phyloP scores from a whole-genome alignment of 2,797 vertebrate genomes.

The Borostomias antarcticus region DNA sequence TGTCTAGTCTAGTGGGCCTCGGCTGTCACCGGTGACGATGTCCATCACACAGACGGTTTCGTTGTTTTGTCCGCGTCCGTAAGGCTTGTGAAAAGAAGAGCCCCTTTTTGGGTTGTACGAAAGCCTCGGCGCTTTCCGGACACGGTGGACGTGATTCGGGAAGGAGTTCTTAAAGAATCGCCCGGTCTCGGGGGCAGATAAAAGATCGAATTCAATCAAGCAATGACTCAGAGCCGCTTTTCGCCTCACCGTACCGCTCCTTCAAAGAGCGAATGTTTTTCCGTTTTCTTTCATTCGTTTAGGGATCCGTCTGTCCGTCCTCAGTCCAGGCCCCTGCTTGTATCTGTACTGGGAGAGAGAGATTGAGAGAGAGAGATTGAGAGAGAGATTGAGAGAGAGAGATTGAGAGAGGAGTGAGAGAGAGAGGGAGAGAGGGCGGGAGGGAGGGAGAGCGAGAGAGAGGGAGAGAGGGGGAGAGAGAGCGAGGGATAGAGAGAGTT shows the following conservation, averaged over 20 bases:
- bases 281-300: not conserved
- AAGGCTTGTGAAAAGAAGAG: not conserved
- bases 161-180: not conserved
- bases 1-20: slow-evolving; percentile 2
- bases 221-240: not conserved
- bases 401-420: too few species aligned
- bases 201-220: slow-evolving; percentile 9
- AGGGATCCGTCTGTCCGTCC: not conserved
- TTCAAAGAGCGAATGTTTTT: not conserved
- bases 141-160: slow-evolving; percentile 1
- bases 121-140: not conserved
- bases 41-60: not conserved
- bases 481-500: not conserved
- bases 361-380: not conserved
- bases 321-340: not conserved
- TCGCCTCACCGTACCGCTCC: not conserved
- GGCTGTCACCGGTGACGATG: not conserved
- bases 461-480: not conserved
- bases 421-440: not conserved
- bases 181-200: slow-evolving; percentile 12
- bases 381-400: too few species aligned
- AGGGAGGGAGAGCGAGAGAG: not conserved
- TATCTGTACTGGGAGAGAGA: not conserved
- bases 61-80: not conserved
- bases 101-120: not conserved